Base-by-base conservation (phyloP, 2,888 invertebrate genomes). In the Cryptocheilus praepositus region DNA sequence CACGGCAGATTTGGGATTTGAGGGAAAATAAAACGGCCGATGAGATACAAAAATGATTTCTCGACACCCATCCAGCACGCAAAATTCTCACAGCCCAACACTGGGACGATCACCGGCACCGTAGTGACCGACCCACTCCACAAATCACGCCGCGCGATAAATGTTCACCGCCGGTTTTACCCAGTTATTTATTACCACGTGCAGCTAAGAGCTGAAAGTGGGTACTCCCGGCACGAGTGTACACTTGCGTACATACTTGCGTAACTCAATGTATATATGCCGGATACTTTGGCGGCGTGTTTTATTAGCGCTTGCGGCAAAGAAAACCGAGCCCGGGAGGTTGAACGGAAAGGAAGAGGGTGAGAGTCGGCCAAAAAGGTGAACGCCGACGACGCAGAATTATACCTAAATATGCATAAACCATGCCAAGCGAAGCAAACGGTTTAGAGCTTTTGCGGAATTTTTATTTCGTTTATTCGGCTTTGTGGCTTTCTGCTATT, bases 121-220 rank as follows among this genome's bases (percentile, higher is more conserved):
- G 57, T 55, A 55, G 18, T 46, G 54, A 70, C 55, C 67, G 53
- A 57, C 70, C 66, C 62, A 67, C 68, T 55, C 71, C 80, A 80
- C 81, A 82, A 83, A 82, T 83, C 82, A 80, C 77, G 46, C 63
- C 59, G 62, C 77, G 79, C 83, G 81, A 82, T 81, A 83, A 83
- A 83, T 80, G 81, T 78, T 79, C 79, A 56, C 65, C 77, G 71
- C 77, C 73, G 79, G 76, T 79, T 77, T 79, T 74, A 73, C 70
- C 60, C 70, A 71, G 79, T 82, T 84, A 83, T 83, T 84, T 83
- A 81, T 82, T 70, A 74, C 58, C 70, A 61, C 59, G 70, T 56
- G 57, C 62, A 69, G 73, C 68, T 76, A 73, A 73, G 75, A 77
- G 70, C 71, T 71, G 56, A 70, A 68, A 71, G 76, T 70, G 72